Evolutionary conservation across 2,113 vertebrate species (phyloP).

Genomic region (Semnornis frantzii): DNA sequence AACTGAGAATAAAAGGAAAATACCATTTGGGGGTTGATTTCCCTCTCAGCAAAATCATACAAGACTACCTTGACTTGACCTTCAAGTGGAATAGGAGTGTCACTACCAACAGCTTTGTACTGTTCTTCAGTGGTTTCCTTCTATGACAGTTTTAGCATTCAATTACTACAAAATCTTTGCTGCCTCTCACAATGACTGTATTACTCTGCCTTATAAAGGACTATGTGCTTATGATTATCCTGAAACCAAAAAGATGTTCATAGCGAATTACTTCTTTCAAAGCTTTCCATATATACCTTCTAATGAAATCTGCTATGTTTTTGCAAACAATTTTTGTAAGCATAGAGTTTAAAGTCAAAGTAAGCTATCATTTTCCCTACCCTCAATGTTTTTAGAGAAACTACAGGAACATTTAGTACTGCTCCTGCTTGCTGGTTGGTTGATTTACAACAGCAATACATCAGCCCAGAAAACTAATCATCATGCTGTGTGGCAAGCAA

Average conservation of each 20-base stretch:
- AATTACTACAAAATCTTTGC: background rate
- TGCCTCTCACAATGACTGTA: background rate
- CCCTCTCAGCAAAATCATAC: background rate
- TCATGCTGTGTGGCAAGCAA: background rate
- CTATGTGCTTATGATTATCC: background rate
- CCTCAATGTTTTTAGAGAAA: background rate
- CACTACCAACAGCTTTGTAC: background rate
- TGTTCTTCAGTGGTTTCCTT: background rate
- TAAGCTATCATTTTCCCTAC: background rate
- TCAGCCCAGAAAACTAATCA: background rate
- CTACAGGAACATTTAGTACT: conserved; percentile 35
- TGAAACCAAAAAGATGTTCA: background rate
- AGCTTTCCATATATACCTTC: background rate
- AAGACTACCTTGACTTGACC: background rate
- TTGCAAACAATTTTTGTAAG: background rate
- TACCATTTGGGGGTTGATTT: background rate
- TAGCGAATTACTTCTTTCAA: background rate
- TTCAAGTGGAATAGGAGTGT: background rate
- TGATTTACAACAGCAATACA: conserved; percentile 4
- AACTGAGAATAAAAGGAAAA: background rate
- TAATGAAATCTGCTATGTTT: background rate
- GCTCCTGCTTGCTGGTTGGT: conserved; percentile 25
- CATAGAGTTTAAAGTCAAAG: background rate
- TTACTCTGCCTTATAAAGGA: background rate
- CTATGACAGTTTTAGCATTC: background rate